A percentile compares a stretch with the other conserved stretches of the same genome.
These are phyloP conservation scores for Cecidostiba fungosa DNA, from an alignment of 2,888 invertebrate species.

Conservation along the genomic window DNA sequence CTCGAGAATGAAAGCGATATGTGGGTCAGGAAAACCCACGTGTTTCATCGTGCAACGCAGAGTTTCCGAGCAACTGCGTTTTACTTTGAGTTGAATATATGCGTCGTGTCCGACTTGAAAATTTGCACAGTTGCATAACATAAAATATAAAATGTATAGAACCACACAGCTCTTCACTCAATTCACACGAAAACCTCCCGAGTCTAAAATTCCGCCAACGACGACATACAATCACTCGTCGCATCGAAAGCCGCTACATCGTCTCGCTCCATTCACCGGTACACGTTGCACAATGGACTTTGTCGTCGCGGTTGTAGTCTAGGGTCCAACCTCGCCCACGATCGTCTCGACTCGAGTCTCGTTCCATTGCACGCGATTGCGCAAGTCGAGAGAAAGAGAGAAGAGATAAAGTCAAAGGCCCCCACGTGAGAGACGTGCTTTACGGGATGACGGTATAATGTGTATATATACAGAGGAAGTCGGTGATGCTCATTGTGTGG, in stretches of 20 bases:
- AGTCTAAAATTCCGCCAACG: neutral
- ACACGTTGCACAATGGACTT: slow-evolving; percentile 7
- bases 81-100: no score
- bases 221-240: slow-evolving; percentile 4
- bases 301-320: neutral
- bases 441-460: neutral
- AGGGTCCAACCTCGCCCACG: neutral
- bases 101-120: no score
- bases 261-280: slow-evolving; percentile 11
- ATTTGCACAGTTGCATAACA: no score
- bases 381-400: neutral
- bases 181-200: neutral
- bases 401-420: neutral
- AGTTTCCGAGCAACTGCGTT: no score
- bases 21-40: slow-evolving; percentile 3
- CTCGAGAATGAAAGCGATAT: neutral
- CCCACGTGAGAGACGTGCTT: neutral
- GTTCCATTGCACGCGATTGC: slow-evolving; percentile 8
- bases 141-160: no score
- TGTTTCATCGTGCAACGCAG: neutral
- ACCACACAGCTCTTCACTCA: no score
- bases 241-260: neutral
- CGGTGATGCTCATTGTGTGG: neutral
- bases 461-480: neutral
- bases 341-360: neutral